These are phyloP conservation scores for Trinectes maculatus DNA, from an alignment of 2,113 vertebrate species.

Conservation along the genomic window DNA sequence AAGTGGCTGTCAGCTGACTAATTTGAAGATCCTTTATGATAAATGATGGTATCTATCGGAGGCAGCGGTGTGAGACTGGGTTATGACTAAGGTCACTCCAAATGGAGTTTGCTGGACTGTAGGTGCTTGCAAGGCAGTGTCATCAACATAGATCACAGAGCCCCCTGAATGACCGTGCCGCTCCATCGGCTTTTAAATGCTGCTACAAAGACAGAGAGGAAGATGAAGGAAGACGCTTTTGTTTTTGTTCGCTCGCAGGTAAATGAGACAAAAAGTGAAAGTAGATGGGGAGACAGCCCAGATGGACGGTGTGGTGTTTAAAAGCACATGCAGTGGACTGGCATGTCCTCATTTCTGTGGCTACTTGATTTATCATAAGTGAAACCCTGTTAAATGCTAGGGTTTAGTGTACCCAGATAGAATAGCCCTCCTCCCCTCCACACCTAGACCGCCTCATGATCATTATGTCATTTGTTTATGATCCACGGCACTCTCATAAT, in stretches of 20 bases:
- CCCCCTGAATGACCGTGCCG: conserved; percentile 43
- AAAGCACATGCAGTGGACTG: conserved; percentile 32
- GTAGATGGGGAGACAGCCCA: not conserved
- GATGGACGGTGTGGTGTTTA: conserved; percentile 8
- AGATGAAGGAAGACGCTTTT: conserved; percentile 2
- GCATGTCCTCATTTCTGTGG: conserved; percentile 29
- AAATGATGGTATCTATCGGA: conserved; percentile 49
- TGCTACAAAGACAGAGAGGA: conserved; percentile 24
- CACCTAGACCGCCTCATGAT: conserved; percentile 60
- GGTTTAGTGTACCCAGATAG: conserved; percentile 62
- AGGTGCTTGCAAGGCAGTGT: conserved; percentile 55
- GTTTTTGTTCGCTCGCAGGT: conserved; percentile 10
- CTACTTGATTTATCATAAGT: conserved; percentile 61
- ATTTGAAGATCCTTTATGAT: conserved; percentile 53
- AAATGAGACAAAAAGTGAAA: conserved; percentile 29
- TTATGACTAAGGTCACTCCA: conserved; percentile 70
- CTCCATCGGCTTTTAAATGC: conserved; percentile 40
- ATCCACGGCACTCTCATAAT: conserved; percentile 69
- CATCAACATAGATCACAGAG: conserved; percentile 67
- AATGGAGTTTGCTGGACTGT: conserved; percentile 64
- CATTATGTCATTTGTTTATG: conserved; percentile 77
- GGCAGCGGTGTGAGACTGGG: conserved; percentile 57
- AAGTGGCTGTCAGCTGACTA: conserved; percentile 53
- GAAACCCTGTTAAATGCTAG: conserved; percentile 53
- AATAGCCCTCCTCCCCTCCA: conserved; percentile 51